Evolutionary conservation across 2,797 vertebrate genomes (phyloP).

Genomic region (Pristis pectinata): DNA sequence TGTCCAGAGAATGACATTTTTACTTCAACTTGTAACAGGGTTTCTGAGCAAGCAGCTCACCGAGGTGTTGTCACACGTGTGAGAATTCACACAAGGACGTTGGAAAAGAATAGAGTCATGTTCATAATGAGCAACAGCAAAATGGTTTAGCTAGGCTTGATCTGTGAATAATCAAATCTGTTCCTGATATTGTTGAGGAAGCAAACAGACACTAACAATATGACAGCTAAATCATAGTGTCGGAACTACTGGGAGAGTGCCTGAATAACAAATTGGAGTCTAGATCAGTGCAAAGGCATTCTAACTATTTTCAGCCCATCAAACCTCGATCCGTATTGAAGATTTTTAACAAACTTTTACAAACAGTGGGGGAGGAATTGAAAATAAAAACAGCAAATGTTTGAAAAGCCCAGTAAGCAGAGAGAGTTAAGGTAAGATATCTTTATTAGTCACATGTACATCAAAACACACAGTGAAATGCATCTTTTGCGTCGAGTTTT

Average conservation of each 20-base stretch:
- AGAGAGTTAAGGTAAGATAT: too few relatives aligned
- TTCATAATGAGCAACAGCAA: too few relatives aligned
- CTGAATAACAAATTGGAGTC: conserved; percentile 15
- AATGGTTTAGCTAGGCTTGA: conserved; percentile 2
- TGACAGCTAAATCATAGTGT: conserved; percentile 24
- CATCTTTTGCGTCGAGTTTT: too few relatives aligned
- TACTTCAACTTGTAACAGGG: neutral
- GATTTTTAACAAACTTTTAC: neutral
- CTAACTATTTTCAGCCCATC: neutral
- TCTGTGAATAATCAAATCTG: neutral
- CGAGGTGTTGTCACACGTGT: neutral
- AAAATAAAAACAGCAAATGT: too few relatives aligned
- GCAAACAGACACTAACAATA: conserved; percentile 15
- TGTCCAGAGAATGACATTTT: neutral
- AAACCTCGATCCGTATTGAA: neutral
- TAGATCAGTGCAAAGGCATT: neutral
- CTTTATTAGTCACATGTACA: too few relatives aligned
- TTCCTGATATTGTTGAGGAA: neutral
- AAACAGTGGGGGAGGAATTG: neutral
- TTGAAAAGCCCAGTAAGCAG: too few relatives aligned
- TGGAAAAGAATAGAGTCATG: neutral
- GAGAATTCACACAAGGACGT: neutral
- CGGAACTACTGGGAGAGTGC: neutral
- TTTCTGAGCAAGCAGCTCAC: neutral
- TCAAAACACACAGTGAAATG: too few relatives aligned